Evolutionary conservation across 2,888 invertebrate species (phyloP), one percentile per base, ranked within the genome.

Genomic region (Apotomis betuletana): DNA sequence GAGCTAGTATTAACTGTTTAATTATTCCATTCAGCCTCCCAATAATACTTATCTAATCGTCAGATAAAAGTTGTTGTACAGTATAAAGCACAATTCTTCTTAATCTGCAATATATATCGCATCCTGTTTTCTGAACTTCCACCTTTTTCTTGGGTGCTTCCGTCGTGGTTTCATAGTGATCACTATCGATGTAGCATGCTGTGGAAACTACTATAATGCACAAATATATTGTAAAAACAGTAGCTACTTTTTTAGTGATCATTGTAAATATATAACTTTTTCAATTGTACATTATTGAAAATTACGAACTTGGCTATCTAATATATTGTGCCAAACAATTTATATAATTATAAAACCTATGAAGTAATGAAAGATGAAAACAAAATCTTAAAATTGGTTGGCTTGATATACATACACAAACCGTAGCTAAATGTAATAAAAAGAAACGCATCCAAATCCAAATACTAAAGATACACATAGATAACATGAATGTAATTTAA

Each of bases 31-130:
- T 27, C 27, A 27, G 27, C 27, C 27, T 27, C 27, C 27, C 27
- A 13, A 46, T 12, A 12, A 15, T 6, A 2, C 8, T 12, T 8
- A 52, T 57, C 63, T 52, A 72, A 58, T 72, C 67, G 58, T 72
- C 63, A n/a, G 67, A 51, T 54, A 72, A 46, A 4, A 72, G 58
- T 36, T 72, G 68, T 51, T 72, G 68, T 38, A 72, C 13, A 27
- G 63, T 68, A 49, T 68, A 72, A 36, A 68, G 59, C 5, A 68
- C 72, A 46, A 72, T 72, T 49, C 72, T 52, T 59, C 44, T 68
- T n/a, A 72, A 54, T 61, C 36, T 72, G 15, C 72, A 72, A 41
- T 57, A 72, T 54, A 38, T 68, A 13, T 72, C 68, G 10, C 72
- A 72, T 38, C 58, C 52, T 13, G 59, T 63, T 13, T 51, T 67